Conservation (phyloP, 2,888 invertebrate species). For the Tetragonisca angustula region DNA sequence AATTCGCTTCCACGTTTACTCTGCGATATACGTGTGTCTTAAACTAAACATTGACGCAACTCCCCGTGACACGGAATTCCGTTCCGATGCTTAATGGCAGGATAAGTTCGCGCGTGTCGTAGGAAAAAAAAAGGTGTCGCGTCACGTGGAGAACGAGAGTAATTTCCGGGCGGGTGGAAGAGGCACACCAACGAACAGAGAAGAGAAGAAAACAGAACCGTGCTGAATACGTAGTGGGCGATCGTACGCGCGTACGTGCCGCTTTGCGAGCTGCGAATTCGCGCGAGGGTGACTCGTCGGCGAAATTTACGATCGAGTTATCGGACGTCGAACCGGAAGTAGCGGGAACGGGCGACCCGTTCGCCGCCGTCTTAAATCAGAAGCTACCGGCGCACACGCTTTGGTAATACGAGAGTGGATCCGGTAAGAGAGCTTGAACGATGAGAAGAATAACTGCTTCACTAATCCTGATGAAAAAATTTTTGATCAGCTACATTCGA, state of each 20-base stretch:
- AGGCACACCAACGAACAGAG: slow-evolving; percentile 77
- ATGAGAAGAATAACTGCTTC: not conserved
- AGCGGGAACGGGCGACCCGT: slow-evolving; percentile 13
- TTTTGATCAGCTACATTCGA: too few species aligned
- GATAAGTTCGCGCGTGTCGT: not conserved
- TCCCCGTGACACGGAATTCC: not conserved
- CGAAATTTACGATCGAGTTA: slow-evolving; percentile 39
- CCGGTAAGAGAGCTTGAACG: not conserved
- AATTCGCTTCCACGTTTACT: too few species aligned
- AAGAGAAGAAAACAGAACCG: slow-evolving; percentile 14
- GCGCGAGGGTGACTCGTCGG: slow-evolving; percentile 8
- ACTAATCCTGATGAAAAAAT: too few species aligned
- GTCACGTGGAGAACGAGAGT: slow-evolving; percentile 52
- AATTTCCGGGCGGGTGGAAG: slow-evolving; percentile 77
- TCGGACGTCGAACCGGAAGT: slow-evolving; percentile 32
- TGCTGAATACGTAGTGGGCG: slow-evolving; percentile 22
- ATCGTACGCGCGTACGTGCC: slow-evolving; percentile 17
- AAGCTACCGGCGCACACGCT: slow-evolving; percentile 1
- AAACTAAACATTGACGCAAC: not conserved
- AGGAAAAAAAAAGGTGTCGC: not conserved
- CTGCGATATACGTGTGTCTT: too few species aligned
- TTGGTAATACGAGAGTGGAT: not conserved
- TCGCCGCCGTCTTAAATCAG: slow-evolving; percentile 25
- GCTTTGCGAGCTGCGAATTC: slow-evolving; percentile 31
- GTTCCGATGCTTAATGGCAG: not conserved